These are phyloP conservation scores for Oreocharis arfaki DNA, from an alignment of 2,113 vertebrate genomes.

Conservation along the genomic window DNA sequence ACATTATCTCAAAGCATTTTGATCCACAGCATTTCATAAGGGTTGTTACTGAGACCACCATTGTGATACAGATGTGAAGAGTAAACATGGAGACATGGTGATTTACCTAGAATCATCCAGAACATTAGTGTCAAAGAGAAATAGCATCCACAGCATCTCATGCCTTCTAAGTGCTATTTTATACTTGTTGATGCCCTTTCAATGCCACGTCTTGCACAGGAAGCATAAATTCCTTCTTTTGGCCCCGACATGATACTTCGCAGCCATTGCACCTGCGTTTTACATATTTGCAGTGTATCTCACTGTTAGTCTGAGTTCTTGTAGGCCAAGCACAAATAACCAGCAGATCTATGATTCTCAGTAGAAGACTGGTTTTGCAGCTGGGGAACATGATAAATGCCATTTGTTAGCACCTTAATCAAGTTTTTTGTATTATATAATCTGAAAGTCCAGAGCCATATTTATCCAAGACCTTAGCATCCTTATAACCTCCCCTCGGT, in stretches of 20 bases:
- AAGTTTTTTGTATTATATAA: background rate
- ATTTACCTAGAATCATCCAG: background rate
- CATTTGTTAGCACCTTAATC: background rate
- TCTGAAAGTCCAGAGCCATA: background rate
- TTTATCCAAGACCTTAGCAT: background rate
- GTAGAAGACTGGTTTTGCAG: background rate
- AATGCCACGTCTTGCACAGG: background rate
- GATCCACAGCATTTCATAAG: background rate
- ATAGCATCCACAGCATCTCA: background rate
- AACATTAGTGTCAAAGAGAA: background rate
- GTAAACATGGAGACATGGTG: background rate
- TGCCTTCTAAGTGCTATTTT: background rate
- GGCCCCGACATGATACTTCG: fast-evolving
- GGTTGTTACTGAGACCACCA: background rate
- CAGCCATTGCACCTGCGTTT: background rate
- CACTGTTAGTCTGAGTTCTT: background rate
- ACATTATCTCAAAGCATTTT: background rate
- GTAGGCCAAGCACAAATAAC: background rate
- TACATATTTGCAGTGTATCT: background rate
- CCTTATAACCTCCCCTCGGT: background rate
- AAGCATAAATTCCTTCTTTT: background rate
- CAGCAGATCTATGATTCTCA: background rate
- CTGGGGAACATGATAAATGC: background rate
- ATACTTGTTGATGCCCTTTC: background rate
- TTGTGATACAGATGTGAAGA: background rate